phyloP scores from a whole-genome alignment of 2,888 invertebrate species.

The Lithophane semibrunnea region DNA sequence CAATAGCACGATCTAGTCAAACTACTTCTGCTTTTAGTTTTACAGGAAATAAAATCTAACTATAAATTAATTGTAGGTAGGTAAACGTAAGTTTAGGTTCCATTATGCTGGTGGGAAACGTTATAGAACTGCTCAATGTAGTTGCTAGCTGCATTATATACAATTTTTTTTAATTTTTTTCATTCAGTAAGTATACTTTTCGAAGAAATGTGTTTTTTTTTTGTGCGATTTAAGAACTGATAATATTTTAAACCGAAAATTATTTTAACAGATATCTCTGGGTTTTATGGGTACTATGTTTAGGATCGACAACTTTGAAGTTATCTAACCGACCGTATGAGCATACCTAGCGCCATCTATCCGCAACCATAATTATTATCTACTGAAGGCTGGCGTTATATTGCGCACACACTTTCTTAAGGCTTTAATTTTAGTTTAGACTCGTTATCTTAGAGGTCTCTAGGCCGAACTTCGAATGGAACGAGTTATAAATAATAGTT shows the following conservation, averaged over 20 bases:
- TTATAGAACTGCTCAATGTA: background rate
- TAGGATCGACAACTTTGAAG: background rate
- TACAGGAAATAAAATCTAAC: background rate
- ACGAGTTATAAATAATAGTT: background rate
- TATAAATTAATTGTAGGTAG: background rate
- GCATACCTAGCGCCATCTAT: conserved; percentile 48
- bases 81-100: background rate
- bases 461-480: background rate
- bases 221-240: background rate
- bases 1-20: background rate
- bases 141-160: background rate
- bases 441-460: background rate
- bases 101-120: background rate
- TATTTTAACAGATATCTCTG: too few relatives aligned
- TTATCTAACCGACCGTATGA: background rate
- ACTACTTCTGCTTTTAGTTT: background rate
- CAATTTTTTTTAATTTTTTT: too few relatives aligned
- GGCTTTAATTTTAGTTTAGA: too few relatives aligned
- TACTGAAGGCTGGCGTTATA: background rate
- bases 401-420: background rate
- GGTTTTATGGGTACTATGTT: background rate
- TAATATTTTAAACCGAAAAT: background rate
- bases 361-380: background rate
- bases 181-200: background rate
- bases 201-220: background rate